Percentiles rank a stretch among this genome's conserved stretches.
Conservation (phyloP, 2,888 invertebrate species). For the Eupeodes luniger region DNA sequence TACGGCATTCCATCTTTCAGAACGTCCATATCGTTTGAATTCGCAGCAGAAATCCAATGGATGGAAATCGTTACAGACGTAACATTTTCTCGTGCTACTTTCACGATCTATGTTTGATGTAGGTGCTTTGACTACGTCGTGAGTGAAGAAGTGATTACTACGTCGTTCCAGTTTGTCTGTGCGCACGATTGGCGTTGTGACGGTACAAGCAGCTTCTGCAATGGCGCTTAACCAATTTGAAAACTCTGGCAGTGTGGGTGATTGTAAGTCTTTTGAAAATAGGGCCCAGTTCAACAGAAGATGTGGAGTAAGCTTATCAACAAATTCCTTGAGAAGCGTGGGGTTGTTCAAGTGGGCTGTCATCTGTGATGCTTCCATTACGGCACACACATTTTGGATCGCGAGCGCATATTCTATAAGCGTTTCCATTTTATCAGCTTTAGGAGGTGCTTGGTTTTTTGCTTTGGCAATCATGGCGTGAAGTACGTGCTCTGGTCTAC, state of each 20-base stretch:
- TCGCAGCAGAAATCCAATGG: not conserved
- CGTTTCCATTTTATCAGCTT: conserved; percentile 26
- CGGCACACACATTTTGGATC: no score
- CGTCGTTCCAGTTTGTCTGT: not conserved
- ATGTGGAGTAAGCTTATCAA: no score
- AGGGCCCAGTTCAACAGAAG: no score
- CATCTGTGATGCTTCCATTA: no score
- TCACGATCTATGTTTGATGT: no score
- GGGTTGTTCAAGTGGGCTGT: no score
- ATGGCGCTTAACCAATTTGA: conserved; percentile 18
- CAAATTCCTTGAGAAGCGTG: no score
- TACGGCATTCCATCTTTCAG: not conserved
- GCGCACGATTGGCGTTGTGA: not conserved
- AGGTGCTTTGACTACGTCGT: not conserved
- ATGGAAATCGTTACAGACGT: not conserved
- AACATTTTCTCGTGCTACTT: not conserved
- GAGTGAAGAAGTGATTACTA: no score
- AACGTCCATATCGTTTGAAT: not conserved
- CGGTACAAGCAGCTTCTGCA: conserved; percentile 10
- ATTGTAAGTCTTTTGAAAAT: no score
- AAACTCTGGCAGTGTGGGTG: conserved; percentile 27
- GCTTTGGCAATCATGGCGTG: conserved; percentile 22
- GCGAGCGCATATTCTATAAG: no score
- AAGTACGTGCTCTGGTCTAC: conserved; percentile 20
- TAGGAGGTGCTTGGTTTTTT: no score